These are phyloP conservation scores for Pseudochirops corinnae DNA, from an alignment of 2,797 vertebrate genomes.

Conservation along the genomic window DNA sequence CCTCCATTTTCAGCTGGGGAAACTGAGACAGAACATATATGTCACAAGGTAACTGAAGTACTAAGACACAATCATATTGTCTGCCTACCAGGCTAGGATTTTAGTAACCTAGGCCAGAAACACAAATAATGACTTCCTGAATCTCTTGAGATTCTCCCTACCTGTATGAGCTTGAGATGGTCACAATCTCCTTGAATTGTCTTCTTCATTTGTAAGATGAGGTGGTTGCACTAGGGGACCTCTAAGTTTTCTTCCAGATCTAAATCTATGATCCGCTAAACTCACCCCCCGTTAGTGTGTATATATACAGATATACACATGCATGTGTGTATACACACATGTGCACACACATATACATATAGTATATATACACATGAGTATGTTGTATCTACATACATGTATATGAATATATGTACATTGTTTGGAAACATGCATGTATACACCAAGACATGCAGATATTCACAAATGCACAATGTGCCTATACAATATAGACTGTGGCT, in stretches of 20 bases:
- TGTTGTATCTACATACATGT: no score
- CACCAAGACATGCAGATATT: no score
- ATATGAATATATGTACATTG: no score
- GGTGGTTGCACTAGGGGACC: not conserved
- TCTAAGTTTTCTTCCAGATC: not conserved
- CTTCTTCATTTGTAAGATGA: not conserved
- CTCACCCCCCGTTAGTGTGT: no score
- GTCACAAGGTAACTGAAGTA: not conserved
- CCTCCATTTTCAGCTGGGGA: constrained; percentile 19
- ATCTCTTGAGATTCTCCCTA: not conserved
- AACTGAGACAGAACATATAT: not conserved
- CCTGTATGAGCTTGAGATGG: not conserved
- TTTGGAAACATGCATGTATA: no score
- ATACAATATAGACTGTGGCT: no score
- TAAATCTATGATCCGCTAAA: not conserved
- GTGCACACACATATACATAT: no score
- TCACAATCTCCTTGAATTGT: not conserved
- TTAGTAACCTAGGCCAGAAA: not conserved
- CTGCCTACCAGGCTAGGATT: not conserved
- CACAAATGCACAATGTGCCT: no score
- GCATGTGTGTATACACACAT: no score
- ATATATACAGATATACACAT: no score
- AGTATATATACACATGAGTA: no score
- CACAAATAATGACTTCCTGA: not conserved
- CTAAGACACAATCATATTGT: not conserved